phyloP scores from a whole-genome alignment of 2,888 invertebrate genomes.

The Trichopoda pennipes region DNA sequence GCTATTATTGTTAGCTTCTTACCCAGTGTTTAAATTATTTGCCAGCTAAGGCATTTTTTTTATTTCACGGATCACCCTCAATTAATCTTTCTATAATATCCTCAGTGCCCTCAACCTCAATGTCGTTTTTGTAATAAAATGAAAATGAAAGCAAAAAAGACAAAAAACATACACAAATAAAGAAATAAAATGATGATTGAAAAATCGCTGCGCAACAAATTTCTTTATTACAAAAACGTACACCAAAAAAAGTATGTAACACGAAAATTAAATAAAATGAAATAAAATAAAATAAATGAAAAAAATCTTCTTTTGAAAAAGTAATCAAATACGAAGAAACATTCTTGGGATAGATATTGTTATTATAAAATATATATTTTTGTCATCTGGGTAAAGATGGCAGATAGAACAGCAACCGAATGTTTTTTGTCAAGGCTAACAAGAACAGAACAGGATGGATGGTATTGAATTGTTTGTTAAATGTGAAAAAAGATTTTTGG shows the following conservation, averaged over 20 bases:
- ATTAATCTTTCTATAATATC: neutral
- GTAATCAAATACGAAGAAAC: slow-evolving; percentile 24
- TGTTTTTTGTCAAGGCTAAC: neutral
- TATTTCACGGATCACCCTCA: slow-evolving; percentile 6
- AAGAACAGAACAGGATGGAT: no score
- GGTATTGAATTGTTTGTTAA: no score
- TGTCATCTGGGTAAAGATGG: neutral
- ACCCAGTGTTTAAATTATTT: no score
- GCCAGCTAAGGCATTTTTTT: neutral
- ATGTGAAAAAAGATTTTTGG: no score
- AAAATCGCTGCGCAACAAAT: slow-evolving; percentile 48
- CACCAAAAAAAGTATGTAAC: neutral
- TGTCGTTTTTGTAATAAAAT: slow-evolving; percentile 47
- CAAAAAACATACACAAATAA: neutral
- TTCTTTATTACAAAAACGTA: slow-evolving; percentile 47
- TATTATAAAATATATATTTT: no score
- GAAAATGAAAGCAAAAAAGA: slow-evolving; percentile 21
- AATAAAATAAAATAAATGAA: neutral
- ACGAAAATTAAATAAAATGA: neutral
- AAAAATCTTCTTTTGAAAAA: slow-evolving; percentile 4
- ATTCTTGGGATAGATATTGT: neutral
- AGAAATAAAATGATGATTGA: slow-evolving; percentile 48
- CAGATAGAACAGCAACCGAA: neutral
- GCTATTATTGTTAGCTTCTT: no score
- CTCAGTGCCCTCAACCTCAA: slow-evolving; percentile 9